Base-by-base conservation (phyloP, 2,797 vertebrate genomes). In the Lycodopsis pacificus region DNA sequence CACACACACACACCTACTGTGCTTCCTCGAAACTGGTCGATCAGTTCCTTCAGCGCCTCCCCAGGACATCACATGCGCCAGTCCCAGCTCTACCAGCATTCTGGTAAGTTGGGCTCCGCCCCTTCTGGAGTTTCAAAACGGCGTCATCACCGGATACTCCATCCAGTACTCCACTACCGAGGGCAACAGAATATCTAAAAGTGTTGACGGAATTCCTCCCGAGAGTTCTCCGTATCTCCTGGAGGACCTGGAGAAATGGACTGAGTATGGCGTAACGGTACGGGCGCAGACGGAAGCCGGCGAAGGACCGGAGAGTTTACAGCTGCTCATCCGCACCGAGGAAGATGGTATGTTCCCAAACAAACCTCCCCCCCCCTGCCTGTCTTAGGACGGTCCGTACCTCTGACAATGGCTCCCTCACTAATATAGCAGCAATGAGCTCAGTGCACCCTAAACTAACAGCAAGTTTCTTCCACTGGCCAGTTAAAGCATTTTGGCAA, bases 81-180 rank as follows among this genome's bases (percentile, higher is more conserved):
- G 97, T 92, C 96, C 97, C 94, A 98, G 96, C 94, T 98, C 98
- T 94, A 98, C 97, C 96, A 98, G 96, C 93, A 90, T 99, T 94
- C 96, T 99, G 97, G 97, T 99, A 97, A 98, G 97, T 98, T 99
- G 97, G 98, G 96, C 96, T 84, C 97, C 97, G 86, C 98, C 98
- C 77, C 97, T 96, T 0, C 90, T 93, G 94, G 97, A 97, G 91
- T 97, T 96, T 89, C 97, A 96, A 94, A 99, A 97, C 2, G 97
- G 97, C 91, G 80, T 97, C 94, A 95, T 99, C 88, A 96, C 95
- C 27, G 96, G 96, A 93, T 99, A 99, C 92, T 94, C 97, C 94
- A 96, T 99, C 95, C 97, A 96, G 93, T 99, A 97, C 86, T 89
- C 93, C 48, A 94, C 93, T 30, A 95, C 95, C 53, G 96, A 96